Percentiles rank a stretch among this genome's conserved stretches.
phyloP scores from a whole-genome alignment of 2,113 vertebrate species.

The Pseudorectes ferrugineus region DNA sequence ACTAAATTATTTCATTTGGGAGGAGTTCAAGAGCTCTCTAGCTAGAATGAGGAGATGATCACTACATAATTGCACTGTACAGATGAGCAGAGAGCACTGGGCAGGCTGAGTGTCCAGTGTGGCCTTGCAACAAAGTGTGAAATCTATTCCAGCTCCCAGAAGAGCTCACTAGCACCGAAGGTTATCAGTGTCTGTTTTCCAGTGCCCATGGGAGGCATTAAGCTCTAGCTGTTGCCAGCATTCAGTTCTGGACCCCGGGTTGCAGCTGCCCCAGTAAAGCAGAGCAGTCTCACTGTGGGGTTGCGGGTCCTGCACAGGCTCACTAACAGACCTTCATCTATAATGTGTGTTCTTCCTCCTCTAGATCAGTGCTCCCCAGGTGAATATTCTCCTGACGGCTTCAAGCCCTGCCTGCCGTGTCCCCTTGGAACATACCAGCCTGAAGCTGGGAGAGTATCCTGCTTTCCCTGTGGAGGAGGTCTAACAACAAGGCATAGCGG shows the following conservation, averaged over 20 bases:
- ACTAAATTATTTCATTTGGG: neutral
- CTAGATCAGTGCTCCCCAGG: conserved; percentile 87
- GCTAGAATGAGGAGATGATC: neutral
- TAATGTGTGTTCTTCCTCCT: neutral
- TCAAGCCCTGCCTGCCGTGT: conserved; percentile 85
- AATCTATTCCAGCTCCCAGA: neutral
- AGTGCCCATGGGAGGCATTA: neutral
- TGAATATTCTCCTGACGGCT: conserved; percentile 88
- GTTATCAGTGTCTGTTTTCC: neutral
- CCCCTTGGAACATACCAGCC: conserved; percentile 88
- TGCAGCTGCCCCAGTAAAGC: neutral
- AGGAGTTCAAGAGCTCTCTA: neutral
- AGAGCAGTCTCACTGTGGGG: neutral
- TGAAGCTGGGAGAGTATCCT: conserved; percentile 87
- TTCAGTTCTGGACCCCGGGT: neutral
- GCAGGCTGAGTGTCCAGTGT: neutral
- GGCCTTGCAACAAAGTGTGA: neutral
- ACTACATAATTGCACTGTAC: neutral
- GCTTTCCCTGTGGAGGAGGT: conserved; percentile 87
- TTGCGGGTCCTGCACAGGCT: neutral
- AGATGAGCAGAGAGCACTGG: neutral
- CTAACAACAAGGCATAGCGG: conserved; percentile 80
- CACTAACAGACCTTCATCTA: neutral
- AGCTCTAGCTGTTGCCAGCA: neutral
- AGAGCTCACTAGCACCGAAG: neutral